Base-by-base conservation (phyloP, 2,797 vertebrate species). In the Arremon aurantiirostris region DNA sequence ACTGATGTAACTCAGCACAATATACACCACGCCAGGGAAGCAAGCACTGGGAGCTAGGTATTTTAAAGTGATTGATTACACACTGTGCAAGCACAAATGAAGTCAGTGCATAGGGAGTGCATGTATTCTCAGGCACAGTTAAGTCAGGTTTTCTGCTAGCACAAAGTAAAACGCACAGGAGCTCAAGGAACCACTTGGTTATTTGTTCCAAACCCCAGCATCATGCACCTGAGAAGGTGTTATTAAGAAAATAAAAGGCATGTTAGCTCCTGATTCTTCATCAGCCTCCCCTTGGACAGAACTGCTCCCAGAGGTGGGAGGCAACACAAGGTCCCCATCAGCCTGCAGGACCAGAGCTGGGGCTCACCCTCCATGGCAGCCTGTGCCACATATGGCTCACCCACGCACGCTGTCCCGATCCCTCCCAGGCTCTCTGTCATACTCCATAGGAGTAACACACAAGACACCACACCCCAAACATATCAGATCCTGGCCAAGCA, bases 11-110 rank as follows among this genome's bases (percentile, higher is more conserved):
- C 86, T 61, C 71, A 63, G 34, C 50, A 92, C 82, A 75, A 78
- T 30, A 24, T 18, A 68, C 32, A 23, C 64, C 64, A 44, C 9
- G 1, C 78, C 64, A 32, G 68, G 90, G 88, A 86, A 57, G 77
- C 66, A 23, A 12, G 34, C 60, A 35, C 53, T 19, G 73, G 77
- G 77, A 93, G 66, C 41, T 13, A 18, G 89, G 9, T 87, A 60
- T 94, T 92, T 93, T 71, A 9, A 91, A 85, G 72, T 61, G 90
- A 95, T 85, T 85, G 89, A 93, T 95, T 85, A 77, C 32, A 59
- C 41, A 22, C 75, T 37, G 60, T 56, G 68, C 53, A 30, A 87
- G 73, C 71, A 87, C 39, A 92, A 89, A 94, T 68, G 68, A 93
- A 94, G 73, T 47, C 53, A 37, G 88, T 69, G 82, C 55, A n/a